These are phyloP conservation scores for Agelaius phoeniceus DNA, from an alignment of 2,113 vertebrate genomes.

Conservation along the genomic window DNA sequence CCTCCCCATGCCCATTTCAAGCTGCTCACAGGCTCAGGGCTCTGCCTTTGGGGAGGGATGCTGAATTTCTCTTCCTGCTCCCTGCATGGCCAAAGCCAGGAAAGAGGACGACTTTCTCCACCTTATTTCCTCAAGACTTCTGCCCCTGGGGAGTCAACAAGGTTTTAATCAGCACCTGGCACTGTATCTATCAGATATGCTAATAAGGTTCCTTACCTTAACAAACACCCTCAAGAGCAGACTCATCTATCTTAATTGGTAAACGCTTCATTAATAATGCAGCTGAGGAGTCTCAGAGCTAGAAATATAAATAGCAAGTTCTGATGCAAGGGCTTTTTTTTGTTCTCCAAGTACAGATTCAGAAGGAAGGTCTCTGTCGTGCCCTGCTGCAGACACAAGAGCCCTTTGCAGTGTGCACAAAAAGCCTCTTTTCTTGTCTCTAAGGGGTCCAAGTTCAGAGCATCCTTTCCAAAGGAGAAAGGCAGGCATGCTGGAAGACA, in stretches of 20 bases:
- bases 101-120: conserved; percentile 16
- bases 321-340: conserved; percentile 61
- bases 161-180: conserved; percentile 71
- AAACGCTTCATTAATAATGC: conserved; percentile 80
- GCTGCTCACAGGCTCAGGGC: neutral
- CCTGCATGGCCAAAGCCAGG: neutral
- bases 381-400: conserved; percentile 25
- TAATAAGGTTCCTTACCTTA: conserved; percentile 78
- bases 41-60: neutral
- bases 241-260: conserved; percentile 78
- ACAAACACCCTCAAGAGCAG: conserved; percentile 78
- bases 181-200: conserved; percentile 77
- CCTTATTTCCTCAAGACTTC: conserved; percentile 46
- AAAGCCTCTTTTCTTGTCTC: conserved; percentile 37
- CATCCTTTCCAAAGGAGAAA: neutral
- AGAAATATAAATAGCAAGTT: conserved; percentile 68
- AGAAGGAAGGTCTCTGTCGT: conserved; percentile 2
- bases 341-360: conserved; percentile 14
- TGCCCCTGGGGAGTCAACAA: conserved; percentile 29
- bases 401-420: conserved; percentile 34
- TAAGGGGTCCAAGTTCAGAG: conserved; percentile 8
- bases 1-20: neutral
- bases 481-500: neutral
- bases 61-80: conserved; percentile 1
- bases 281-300: conserved; percentile 62